Conservation (phyloP, 1,140 invertebrate genomes). For the Platorchestia sp. region DNA sequence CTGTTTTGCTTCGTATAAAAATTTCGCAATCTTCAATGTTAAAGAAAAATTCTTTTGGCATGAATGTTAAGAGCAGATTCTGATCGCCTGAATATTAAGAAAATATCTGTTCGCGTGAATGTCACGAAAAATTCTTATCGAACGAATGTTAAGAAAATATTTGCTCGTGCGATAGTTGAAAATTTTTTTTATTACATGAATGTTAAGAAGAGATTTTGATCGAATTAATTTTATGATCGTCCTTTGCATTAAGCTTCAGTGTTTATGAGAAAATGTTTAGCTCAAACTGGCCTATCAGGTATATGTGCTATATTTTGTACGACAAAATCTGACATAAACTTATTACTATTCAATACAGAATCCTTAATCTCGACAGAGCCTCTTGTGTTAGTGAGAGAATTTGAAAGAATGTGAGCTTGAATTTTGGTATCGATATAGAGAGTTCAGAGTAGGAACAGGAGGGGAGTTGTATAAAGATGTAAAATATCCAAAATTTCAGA, state of each 20-base stretch:
- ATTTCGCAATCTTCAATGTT: neutral
- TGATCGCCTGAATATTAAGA: too few species aligned
- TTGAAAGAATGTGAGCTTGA: neutral
- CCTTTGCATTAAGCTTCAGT: neutral
- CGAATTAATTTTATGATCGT: too few species aligned
- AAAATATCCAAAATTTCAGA: neutral
- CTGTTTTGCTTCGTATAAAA: neutral
- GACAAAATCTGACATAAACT: neutral
- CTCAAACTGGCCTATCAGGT: neutral
- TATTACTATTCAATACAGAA: neutral
- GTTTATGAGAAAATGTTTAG: neutral
- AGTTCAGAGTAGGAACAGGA: neutral
- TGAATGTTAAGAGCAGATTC: too few species aligned
- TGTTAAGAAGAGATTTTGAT: too few species aligned
- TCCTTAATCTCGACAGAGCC: neutral
- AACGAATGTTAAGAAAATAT: too few species aligned
- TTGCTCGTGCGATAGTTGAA: too few species aligned
- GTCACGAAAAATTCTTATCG: too few species aligned
- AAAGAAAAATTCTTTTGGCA: too few species aligned
- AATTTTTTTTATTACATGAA: too few species aligned
- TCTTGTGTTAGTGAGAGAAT: neutral
- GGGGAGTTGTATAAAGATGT: neutral
- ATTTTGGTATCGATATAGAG: neutral
- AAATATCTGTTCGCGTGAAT: too few species aligned
- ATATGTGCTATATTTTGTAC: neutral